Evolutionary conservation across 1,140 invertebrate species (phyloP).

Genomic region (Whitmania pigra): DNA sequence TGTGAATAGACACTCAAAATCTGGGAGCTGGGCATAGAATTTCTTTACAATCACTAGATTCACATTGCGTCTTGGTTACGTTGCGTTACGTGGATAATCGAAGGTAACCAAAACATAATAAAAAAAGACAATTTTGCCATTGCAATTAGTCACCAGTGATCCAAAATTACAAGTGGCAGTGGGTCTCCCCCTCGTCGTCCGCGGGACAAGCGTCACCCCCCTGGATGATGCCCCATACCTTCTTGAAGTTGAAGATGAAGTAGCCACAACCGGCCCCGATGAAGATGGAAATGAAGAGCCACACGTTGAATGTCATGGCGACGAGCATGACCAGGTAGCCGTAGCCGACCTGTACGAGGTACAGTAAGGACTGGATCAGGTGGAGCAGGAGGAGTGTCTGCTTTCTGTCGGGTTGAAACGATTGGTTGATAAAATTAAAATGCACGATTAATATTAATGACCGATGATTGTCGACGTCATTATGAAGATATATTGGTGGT

Average conservation of each 20-base stretch:
- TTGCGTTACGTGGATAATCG: too few species aligned
- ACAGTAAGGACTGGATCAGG: conserved; percentile 34
- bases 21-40: too few species aligned
- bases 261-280: conserved; percentile 34
- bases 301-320: conserved; percentile 38
- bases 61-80: too few species aligned
- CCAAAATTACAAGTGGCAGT: too few species aligned
- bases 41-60: too few species aligned
- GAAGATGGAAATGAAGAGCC: conserved; percentile 32
- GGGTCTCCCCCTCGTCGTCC: too few species aligned
- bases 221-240: neutral
- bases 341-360: conserved; percentile 32
- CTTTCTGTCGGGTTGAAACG: neutral
- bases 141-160: too few species aligned
- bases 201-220: too few species aligned
- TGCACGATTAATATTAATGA: neutral
- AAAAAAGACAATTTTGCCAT: too few species aligned
- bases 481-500: too few species aligned
- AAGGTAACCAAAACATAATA: too few species aligned
- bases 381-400: neutral
- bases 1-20: too few species aligned
- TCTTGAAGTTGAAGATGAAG: conserved; percentile 29
- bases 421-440: neutral
- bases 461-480: neutral
- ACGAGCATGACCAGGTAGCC: conserved; percentile 38